Conservation (phyloP, 2,888 invertebrate genomes). For the Imbricaverruca yamaguchii region DNA sequence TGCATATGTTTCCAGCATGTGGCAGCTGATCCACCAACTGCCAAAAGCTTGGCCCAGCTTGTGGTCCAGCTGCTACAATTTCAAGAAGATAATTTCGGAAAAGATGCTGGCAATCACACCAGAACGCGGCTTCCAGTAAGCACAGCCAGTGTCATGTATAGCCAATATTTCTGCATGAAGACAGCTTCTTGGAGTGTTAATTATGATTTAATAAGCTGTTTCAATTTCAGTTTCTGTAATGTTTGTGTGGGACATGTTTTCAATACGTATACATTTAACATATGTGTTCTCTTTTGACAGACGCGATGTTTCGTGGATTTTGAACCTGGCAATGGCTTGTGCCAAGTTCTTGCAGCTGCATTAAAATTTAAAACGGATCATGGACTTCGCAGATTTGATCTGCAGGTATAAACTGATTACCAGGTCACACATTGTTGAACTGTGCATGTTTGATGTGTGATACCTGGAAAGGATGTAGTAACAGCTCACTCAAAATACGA, state of each 20-base stretch:
- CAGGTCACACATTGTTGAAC: slow-evolving; percentile 42
- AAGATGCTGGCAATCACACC: slow-evolving; percentile 77
- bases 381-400: slow-evolving; percentile 89
- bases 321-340: slow-evolving; percentile 84
- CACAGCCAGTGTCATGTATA: background rate
- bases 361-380: slow-evolving; percentile 95
- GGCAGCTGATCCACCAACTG: slow-evolving; percentile 89
- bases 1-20: slow-evolving; percentile 59
- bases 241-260: too few species aligned
- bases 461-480: background rate
- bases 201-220: too few species aligned
- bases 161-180: background rate
- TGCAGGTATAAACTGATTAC: slow-evolving; percentile 59
- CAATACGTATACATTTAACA: background rate
- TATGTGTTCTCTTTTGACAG: slow-evolving; percentile 45
- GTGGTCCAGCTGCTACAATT: slow-evolving; percentile 87
- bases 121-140: slow-evolving; percentile 46
- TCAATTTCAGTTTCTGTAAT: background rate
- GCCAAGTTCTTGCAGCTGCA: slow-evolving; percentile 86
- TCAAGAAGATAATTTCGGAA: slow-evolving; percentile 91
- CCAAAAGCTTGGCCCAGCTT: slow-evolving; percentile 77
- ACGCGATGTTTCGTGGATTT: slow-evolving; percentile 93
- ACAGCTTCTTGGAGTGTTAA: too few species aligned
- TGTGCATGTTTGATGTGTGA: background rate
- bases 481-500: background rate